Percentiles rank a stretch among this genome's conserved stretches.
Evolutionary conservation across 1,140 invertebrate genomes (phyloP).

Genomic region (Drosophila pseudoananassae): DNA sequence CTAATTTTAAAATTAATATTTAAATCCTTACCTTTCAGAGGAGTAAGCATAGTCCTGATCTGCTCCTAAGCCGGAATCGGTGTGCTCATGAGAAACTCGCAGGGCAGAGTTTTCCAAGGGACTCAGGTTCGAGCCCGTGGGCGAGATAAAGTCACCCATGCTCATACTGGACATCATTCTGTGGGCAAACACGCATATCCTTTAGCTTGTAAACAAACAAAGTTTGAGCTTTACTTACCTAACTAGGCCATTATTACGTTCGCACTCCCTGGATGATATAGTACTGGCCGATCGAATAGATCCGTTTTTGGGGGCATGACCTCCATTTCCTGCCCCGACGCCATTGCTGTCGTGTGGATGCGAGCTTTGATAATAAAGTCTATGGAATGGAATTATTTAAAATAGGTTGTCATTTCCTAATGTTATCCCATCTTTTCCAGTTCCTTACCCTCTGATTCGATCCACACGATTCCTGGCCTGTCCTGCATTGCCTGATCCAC

Average conservation of each 20-base stretch:
- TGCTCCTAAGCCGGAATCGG: conserved; percentile 88
- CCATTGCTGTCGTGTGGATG: conserved; percentile 74
- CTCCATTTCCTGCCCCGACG: conserved; percentile 32
- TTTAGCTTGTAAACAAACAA: not conserved
- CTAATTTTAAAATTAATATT: not conserved
- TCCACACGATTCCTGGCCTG: conserved; percentile 81
- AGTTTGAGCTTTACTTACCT: conserved; percentile 49
- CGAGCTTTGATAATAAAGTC: conserved; percentile 83
- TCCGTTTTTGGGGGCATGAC: conserved; percentile 73
- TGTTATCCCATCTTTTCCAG: too few species aligned
- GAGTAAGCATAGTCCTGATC: conserved; percentile 88
- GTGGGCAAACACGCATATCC: not conserved
- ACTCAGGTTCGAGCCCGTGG: conserved; percentile 81
- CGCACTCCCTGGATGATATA: conserved; percentile 79
- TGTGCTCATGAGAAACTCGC: conserved; percentile 88
- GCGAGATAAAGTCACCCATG: conserved; percentile 83
- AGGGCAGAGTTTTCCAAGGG: conserved; percentile 84
- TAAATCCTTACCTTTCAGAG: conserved; percentile 85
- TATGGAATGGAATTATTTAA: conserved; percentile 29
- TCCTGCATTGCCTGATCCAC: conserved; percentile 58
- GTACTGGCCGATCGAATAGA: conserved; percentile 83
- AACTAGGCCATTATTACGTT: conserved; percentile 75
- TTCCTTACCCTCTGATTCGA: conserved; percentile 76
- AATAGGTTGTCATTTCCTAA: too few species aligned
- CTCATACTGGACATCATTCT: conserved; percentile 84